A percentile compares a stretch with the other conserved stretches of the same genome.
These are phyloP conservation scores for Meliscaeva auricollis DNA, from an alignment of 2,888 invertebrate species.

Conservation along the genomic window DNA sequence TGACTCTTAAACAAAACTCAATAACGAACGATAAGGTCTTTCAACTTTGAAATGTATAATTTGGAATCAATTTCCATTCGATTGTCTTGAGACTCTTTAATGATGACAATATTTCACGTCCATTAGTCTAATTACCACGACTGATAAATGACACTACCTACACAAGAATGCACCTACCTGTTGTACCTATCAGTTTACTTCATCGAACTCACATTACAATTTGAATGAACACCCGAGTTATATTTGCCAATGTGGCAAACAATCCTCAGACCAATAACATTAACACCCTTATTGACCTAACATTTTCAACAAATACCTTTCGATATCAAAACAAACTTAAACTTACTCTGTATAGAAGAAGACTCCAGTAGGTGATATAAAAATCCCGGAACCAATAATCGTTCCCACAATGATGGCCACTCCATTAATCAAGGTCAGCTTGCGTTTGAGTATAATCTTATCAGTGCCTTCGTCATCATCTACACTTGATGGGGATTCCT, in stretches of 20 bases:
- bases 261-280: constrained; percentile 13
- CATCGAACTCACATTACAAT: constrained; percentile 10
- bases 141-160: not conserved
- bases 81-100: too few species aligned
- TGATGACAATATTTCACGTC: not conserved
- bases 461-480: constrained; percentile 78
- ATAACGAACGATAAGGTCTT: too few species aligned
- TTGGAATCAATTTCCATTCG: too few species aligned
- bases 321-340: not conserved
- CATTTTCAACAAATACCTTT: not conserved
- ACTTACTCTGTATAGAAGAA: constrained; percentile 88
- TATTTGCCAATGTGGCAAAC: not conserved
- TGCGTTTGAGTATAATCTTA: constrained; percentile 90
- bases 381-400: constrained; percentile 96
- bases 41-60: too few species aligned
- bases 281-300: not conserved
- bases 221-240: not conserved
- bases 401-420: constrained; percentile 95
- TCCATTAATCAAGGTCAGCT: constrained; percentile 93
- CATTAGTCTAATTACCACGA: constrained; percentile 12
- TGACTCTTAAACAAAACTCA: too few species aligned
- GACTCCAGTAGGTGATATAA: constrained; percentile 95
- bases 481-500: constrained; percentile 48
- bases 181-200: constrained; percentile 11
- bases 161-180: not conserved